phyloP scores from a whole-genome alignment of 2,113 vertebrate species.

The Jacana jacana region DNA sequence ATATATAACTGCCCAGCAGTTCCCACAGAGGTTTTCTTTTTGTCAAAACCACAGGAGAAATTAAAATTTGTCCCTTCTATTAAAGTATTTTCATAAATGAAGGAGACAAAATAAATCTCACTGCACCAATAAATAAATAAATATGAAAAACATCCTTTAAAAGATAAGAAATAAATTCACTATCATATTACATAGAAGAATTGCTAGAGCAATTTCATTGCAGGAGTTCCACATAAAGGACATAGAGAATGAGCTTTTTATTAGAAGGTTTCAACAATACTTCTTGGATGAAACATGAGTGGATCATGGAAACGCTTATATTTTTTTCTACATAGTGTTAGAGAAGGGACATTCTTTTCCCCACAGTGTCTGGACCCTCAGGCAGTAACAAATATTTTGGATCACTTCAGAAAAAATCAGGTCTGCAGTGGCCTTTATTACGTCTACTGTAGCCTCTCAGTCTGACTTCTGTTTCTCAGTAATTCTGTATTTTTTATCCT shows the following conservation, averaged over 20 bases:
- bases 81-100: neutral
- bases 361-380: neutral
- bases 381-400: neutral
- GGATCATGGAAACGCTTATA: neutral
- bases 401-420: neutral
- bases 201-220: neutral
- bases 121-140: neutral
- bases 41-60: neutral
- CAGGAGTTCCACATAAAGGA: neutral
- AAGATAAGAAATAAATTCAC: neutral
- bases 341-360: neutral
- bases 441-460: neutral
- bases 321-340: neutral
- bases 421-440: neutral
- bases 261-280: neutral
- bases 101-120: neutral
- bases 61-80: neutral
- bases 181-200: neutral
- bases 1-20: neutral
- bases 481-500: neutral
- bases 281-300: neutral
- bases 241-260: neutral
- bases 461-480: neutral
- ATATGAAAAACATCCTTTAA: neutral
- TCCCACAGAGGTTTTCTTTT: neutral